These are phyloP conservation scores for Dusona sp. DNA, from an alignment of 2,888 invertebrate genomes.

Conservation along the genomic window DNA sequence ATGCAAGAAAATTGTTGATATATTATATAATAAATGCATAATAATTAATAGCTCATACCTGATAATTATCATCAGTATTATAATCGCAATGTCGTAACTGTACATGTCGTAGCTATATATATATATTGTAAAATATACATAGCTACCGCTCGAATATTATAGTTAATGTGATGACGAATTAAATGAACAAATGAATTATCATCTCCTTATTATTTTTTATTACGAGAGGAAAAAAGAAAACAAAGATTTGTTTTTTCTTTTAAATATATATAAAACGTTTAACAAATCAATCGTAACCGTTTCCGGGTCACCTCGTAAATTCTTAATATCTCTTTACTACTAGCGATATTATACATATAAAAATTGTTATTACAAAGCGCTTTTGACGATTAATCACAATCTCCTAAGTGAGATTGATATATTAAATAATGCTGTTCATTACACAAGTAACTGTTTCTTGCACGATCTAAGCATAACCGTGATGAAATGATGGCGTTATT, in stretches of 20 bases:
- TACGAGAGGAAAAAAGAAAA: slow-evolving; percentile 54
- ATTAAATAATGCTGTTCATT: slow-evolving; percentile 62
- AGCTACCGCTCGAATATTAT: slow-evolving; percentile 56
- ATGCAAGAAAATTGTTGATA: slow-evolving; percentile 76
- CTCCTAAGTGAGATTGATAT: slow-evolving; percentile 60
- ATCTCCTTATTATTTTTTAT: slow-evolving; percentile 35
- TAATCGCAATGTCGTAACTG: slow-evolving; percentile 75
- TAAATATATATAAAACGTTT: slow-evolving; percentile 66
- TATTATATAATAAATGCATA: slow-evolving; percentile 78
- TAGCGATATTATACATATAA: slow-evolving; percentile 73
- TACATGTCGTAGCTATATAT: slow-evolving; percentile 71
- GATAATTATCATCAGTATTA: slow-evolving; percentile 74
- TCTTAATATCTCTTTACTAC: slow-evolving; percentile 66
- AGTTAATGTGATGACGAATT: slow-evolving; percentile 57
- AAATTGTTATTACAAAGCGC: slow-evolving; percentile 75
- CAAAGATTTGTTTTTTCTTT: slow-evolving; percentile 25
- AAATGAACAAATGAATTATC: slow-evolving; percentile 58
- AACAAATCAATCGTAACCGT: slow-evolving; percentile 68
- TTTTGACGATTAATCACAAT: slow-evolving; percentile 67
- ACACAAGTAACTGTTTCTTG: slow-evolving; percentile 59
- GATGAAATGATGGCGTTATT: slow-evolving; percentile 56
- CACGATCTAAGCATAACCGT: slow-evolving; percentile 66
- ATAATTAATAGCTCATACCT: slow-evolving; percentile 75
- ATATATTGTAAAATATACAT: slow-evolving; percentile 60
- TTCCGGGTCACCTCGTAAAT: slow-evolving; percentile 55